These are phyloP conservation scores for Acronicta aceris DNA, from an alignment of 2,888 invertebrate species.

Conservation along the genomic window DNA sequence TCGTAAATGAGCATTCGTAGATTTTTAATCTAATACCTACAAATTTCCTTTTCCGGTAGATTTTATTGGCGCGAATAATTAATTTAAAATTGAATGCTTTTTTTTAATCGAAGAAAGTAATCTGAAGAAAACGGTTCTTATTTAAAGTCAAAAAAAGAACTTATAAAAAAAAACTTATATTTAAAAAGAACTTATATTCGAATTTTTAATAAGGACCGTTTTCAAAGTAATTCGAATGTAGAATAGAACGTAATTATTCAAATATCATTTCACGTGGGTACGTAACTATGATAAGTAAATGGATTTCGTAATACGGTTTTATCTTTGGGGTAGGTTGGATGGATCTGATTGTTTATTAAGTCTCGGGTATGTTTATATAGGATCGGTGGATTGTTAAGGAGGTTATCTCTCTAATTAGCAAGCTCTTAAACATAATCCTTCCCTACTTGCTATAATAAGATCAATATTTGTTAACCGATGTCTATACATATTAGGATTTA, in stretches of 20 bases:
- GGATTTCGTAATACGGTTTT: constrained; percentile 55
- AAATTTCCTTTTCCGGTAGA: constrained; percentile 24
- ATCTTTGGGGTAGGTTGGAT: constrained; percentile 57
- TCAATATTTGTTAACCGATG: constrained; percentile 68
- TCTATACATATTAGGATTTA: constrained; percentile 61
- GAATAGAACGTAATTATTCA: constrained; percentile 22
- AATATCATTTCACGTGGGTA: constrained; percentile 37
- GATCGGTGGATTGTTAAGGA: constrained; percentile 78
- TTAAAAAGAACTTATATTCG: too few species aligned
- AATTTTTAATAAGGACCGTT: constrained; percentile 9
- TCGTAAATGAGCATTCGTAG: constrained; percentile 41
- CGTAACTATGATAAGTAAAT: constrained; percentile 30
- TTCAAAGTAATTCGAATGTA: constrained; percentile 14
- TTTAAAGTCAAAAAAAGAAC: too few species aligned
- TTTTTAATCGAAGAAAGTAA: constrained; percentile 29
- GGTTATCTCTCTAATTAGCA: constrained; percentile 84
- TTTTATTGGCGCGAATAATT: constrained; percentile 31
- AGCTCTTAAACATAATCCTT: constrained; percentile 82
- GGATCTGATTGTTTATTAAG: constrained; percentile 66
- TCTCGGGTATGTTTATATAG: constrained; percentile 80
- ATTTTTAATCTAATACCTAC: constrained; percentile 40
- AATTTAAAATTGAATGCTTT: too few species aligned
- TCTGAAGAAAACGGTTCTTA: constrained; percentile 25
- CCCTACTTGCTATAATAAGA: constrained; percentile 73
- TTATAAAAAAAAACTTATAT: too few species aligned